Evolutionary conservation across 2,888 invertebrate genomes (phyloP).

Genomic region (Sepioteuthis lessoniana): DNA sequence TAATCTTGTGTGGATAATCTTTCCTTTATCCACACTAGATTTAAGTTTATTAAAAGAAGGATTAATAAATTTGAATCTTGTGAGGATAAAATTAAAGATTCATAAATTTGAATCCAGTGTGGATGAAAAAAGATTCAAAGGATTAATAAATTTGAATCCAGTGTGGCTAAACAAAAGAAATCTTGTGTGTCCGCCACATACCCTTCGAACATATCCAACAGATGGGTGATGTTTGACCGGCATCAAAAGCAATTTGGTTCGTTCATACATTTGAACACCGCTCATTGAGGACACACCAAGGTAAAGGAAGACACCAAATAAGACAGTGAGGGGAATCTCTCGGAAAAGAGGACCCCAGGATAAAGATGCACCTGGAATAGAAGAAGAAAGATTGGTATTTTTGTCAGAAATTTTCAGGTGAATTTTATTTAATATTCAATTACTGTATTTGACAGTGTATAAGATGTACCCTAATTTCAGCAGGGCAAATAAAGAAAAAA

Average conservation of each 20-base stretch:
- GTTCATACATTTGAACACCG: slow-evolving; percentile 94
- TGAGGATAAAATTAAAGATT: too few relatives aligned
- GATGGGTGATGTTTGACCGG: slow-evolving; percentile 96
- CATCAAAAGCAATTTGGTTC: slow-evolving; percentile 90
- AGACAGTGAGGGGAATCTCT: slow-evolving; percentile 93
- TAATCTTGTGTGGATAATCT: too few relatives aligned
- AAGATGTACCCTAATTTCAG: too few relatives aligned
- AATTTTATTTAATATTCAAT: slow-evolving; percentile 61
- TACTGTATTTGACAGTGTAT: too few relatives aligned
- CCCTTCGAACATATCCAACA: slow-evolving; percentile 89
- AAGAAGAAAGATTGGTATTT: slow-evolving; percentile 60
- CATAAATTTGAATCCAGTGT: too few relatives aligned
- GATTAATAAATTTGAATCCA: too few relatives aligned
- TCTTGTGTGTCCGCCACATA: slow-evolving; percentile 77
- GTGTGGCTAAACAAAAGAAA: too few relatives aligned
- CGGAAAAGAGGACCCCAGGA: slow-evolving; percentile 85
- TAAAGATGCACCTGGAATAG: slow-evolving; percentile 80
- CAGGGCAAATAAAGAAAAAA: too few relatives aligned
- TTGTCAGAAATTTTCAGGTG: slow-evolving; percentile 74
- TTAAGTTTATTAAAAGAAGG: too few relatives aligned
- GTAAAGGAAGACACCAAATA: slow-evolving; percentile 94
- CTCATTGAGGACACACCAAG: slow-evolving; percentile 91
- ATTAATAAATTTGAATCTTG: too few relatives aligned
- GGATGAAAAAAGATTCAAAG: too few relatives aligned
- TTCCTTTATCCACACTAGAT: too few relatives aligned